phyloP scores from a whole-genome alignment of 2,888 invertebrate species.

The Vannuccia rotundouncinata region DNA sequence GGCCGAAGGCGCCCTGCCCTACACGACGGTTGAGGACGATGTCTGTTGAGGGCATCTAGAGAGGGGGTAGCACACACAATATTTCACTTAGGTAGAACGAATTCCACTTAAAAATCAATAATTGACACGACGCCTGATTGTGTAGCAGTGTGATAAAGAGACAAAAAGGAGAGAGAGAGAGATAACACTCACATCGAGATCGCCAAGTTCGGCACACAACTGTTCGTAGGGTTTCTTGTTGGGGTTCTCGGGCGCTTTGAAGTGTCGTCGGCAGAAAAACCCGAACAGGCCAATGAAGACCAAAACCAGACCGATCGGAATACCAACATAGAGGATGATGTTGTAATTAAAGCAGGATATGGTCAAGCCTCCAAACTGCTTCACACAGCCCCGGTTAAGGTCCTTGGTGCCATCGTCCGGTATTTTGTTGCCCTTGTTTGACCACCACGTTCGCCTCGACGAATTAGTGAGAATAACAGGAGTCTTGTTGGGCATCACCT shows the following conservation, averaged over 20 bases:
- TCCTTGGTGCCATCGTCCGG: not conserved
- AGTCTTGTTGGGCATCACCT: no score
- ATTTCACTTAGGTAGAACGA: no score
- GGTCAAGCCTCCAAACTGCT: not conserved
- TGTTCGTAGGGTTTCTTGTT: conserved; percentile 37
- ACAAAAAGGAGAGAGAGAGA: not conserved
- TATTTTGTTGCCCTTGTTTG: not conserved
- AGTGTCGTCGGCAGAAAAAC: not conserved
- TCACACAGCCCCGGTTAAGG: not conserved
- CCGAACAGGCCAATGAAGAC: not conserved
- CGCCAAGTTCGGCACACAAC: conserved; percentile 32
- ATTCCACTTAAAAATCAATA: no score
- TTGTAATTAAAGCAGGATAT: not conserved
- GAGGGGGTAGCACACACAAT: no score
- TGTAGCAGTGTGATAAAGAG: not conserved
- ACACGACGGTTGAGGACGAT: conserved; percentile 68
- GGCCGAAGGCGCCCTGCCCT: conserved; percentile 85
- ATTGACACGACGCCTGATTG: no score
- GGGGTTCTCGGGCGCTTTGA: not conserved
- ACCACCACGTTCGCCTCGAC: no score
- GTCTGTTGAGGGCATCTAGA: conserved; percentile 20
- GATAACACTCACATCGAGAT: conserved; percentile 29
- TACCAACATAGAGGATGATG: not conserved
- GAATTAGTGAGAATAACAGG: no score
- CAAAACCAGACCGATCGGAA: not conserved